Base-by-base conservation (phyloP, 1,140 invertebrate species). In the Antheraea mylitta region DNA sequence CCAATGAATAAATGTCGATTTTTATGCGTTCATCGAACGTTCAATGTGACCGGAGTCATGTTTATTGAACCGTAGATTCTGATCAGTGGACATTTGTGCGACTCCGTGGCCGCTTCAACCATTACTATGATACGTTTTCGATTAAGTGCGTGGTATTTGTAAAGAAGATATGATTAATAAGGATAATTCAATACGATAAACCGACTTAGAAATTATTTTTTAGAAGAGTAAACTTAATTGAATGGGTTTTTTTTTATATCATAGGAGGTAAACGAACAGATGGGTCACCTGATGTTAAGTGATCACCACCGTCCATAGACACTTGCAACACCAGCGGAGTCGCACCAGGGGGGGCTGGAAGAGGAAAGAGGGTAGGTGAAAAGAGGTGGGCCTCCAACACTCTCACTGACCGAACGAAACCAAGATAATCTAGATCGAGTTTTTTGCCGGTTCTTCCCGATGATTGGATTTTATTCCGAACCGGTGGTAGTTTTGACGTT, bases 31-130 rank as follows among this genome's bases (percentile, higher is more conserved):
- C 74, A 66, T 71, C 68, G 71, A 58, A 67, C 79, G 73, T 79
- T 81, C 79, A 79, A 71, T 75, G 76, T 65, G 69, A 65, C 58
- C 58, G 22, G 62, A 72, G 79, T 73, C 75, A 80, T 76, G 72
- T 87, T 87, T 87, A 89, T 87, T 78, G 82, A 80, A 76, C 78
- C 79, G 79, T 83, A 88, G 81, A 87, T 90, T 85, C 77, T 83
- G 88, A 89, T 89, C 84, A 83, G 74, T 36, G 71, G 80, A 76
- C 81, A 79, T 86, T 84, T 82, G 74, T 68, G 60, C 7, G 61
- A 37, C 30, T 10, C 13, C 11, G 22, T 63, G 61, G 22, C 30
- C 37, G 61, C 61, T 36, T 10, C 61, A 5, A 36, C 61, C 30
- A 63, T 63, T 63, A 63, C 37, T 37, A 37, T 63, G 18, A 53